phyloP scores from a whole-genome alignment of 2,113 vertebrate genomes.

The Agelaius tricolor region DNA sequence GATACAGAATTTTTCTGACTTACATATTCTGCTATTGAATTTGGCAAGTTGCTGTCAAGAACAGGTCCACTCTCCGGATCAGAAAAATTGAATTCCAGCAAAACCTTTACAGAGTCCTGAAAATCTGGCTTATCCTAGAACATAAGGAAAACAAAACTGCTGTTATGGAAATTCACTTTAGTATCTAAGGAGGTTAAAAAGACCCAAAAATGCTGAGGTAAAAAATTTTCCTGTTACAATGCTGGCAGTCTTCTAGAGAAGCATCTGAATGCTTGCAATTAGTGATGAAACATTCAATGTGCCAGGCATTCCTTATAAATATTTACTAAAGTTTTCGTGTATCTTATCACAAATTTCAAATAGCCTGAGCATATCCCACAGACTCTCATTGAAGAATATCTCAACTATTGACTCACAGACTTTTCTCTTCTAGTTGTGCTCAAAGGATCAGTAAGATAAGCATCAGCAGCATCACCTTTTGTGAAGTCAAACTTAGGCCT shows the following conservation, averaged over 20 bases:
- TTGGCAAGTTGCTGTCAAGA: conserved; percentile 85
- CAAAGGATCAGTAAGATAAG: neutral
- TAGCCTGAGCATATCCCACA: neutral
- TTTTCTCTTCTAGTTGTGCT: neutral
- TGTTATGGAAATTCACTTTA: neutral
- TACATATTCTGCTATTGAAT: conserved; percentile 87
- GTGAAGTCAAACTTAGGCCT: neutral
- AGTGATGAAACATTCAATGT: neutral
- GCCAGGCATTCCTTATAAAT: neutral
- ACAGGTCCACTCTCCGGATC: conserved; percentile 88
- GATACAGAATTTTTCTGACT: conserved; percentile 46
- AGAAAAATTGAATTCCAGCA: conserved; percentile 85
- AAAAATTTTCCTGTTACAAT: neutral
- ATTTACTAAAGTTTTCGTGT: neutral
- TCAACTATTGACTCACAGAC: neutral
- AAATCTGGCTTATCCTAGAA: conserved; percentile 91
- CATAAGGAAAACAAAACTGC: neutral
- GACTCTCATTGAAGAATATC: neutral
- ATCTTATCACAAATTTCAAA: neutral
- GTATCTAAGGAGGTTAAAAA: neutral
- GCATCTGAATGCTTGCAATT: neutral
- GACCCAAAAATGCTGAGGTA: neutral
- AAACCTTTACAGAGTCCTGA: conserved; percentile 88
- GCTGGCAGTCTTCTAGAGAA: neutral
- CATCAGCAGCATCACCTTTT: neutral